These are phyloP conservation scores for Galerucella pusilla DNA, from an alignment of 2,888 invertebrate genomes.

Conservation along the genomic window DNA sequence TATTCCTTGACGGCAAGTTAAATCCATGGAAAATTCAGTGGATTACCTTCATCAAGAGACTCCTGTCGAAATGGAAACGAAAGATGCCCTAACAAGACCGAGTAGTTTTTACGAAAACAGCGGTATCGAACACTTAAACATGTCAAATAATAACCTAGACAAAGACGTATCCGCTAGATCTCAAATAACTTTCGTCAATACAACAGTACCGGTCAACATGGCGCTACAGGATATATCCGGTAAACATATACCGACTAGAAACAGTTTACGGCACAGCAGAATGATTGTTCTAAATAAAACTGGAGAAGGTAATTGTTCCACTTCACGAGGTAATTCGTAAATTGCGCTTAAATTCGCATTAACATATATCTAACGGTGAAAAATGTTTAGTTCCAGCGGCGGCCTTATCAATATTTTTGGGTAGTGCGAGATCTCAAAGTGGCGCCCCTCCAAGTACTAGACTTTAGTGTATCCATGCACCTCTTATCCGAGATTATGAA, in stretches of 20 bases:
- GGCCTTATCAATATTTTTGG: no score
- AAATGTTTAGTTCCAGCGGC: background rate
- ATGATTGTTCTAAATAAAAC: conserved; percentile 75
- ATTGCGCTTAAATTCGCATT: background rate
- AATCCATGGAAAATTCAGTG: conserved; percentile 14
- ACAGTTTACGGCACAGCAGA: conserved; percentile 75
- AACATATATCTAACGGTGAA: background rate
- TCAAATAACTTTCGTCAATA: conserved; percentile 68
- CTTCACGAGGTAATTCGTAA: background rate
- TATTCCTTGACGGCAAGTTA: conserved; percentile 9
- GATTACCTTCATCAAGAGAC: conserved; percentile 9
- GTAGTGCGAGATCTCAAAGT: no score
- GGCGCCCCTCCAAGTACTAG: no score
- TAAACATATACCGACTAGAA: conserved; percentile 75
- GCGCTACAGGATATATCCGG: conserved; percentile 72
- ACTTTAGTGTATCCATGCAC: no score
- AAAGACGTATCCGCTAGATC: conserved; percentile 45
- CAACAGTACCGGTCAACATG: conserved; percentile 78
- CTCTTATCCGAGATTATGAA: no score
- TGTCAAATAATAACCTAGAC: conserved; percentile 18
- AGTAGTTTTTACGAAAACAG: conserved; percentile 27
- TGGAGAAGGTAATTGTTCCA: conserved; percentile 65
- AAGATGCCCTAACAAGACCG: conserved; percentile 17
- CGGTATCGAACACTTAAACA: conserved; percentile 12
- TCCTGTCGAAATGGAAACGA: conserved; percentile 13